phyloP scores from a whole-genome alignment of 2,888 invertebrate genomes.

The Clusia tigrina region DNA sequence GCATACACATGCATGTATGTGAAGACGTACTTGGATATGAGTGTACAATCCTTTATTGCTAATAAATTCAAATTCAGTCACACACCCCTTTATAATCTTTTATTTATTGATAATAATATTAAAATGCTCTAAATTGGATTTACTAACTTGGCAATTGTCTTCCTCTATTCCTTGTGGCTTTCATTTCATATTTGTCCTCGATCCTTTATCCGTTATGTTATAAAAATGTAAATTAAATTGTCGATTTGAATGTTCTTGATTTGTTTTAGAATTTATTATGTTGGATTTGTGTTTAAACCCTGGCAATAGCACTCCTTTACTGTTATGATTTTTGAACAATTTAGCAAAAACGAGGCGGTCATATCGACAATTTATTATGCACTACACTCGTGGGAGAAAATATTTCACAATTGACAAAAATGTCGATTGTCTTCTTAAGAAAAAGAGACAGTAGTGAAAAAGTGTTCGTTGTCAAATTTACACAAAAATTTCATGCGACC shows the following conservation, averaged over 20 bases:
- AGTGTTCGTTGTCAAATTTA: too few relatives aligned
- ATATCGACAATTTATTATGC: too few relatives aligned
- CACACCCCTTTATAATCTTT: constrained; percentile 18
- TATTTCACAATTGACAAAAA: too few relatives aligned
- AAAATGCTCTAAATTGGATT: constrained; percentile 32
- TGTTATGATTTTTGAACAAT: too few relatives aligned
- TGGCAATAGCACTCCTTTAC: too few relatives aligned
- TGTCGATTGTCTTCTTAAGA: too few relatives aligned
- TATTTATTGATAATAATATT: constrained; percentile 33
- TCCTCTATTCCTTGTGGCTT: neutral
- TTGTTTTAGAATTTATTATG: neutral
- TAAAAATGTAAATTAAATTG: constrained; percentile 20
- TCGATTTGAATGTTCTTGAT: too few relatives aligned
- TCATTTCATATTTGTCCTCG: neutral
- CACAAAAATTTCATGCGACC: too few relatives aligned
- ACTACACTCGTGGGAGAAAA: too few relatives aligned
- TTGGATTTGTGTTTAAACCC: neutral
- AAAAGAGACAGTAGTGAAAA: too few relatives aligned
- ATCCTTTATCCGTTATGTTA: constrained; percentile 8
- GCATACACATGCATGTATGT: neutral
- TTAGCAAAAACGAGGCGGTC: too few relatives aligned
- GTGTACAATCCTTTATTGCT: constrained; percentile 3
- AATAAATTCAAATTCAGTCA: constrained; percentile 12
- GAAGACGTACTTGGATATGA: neutral
- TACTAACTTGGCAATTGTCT: neutral